Base-by-base conservation (phyloP, 2,113 vertebrate species). In the Corydoras sp. region DNA sequence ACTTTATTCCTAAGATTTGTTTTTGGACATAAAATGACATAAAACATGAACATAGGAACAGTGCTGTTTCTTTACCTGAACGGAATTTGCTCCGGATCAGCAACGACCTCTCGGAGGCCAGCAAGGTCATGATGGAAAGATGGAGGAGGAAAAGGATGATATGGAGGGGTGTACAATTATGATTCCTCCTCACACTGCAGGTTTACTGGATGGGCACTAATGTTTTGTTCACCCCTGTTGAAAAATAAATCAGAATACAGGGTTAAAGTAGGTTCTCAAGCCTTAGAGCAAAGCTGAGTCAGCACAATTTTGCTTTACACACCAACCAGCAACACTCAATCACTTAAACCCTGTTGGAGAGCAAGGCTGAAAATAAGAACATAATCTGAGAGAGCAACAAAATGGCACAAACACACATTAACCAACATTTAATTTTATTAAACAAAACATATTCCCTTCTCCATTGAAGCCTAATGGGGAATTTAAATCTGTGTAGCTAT, bases 71-170 rank as follows among this genome's bases (percentile, higher is more conserved):
- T 92, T 93, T 90, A 95, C 94, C 92, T 83, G 94, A 94, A 76
- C 93, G 92, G 84, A 96, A 96, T 85, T 93, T 94, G 89, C 91
- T 95, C 73, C 93, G 89, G 84, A 96, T 95, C 81, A 95, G 90
- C 77, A 94, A 87, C 2, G 94, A 95, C 84, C 92, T 92, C 87
- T 96, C 92, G 29, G 93, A 92, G 74, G 92, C 91, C 74, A 91
- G 84, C 79, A 96, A 89, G 11, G 94, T 94, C 94, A 95, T 94
- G 80, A 81, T 62, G 64, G 65, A 67, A 7, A 58, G 62, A 56
- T n/a, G 68, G 66, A 77, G 49, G 67, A 85, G 79, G 74, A 81
- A 77, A 74, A 69, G 77, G 79, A 73, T 69, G 77, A 43, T 76
- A 69, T 76, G 69, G 71, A 77, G 77, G 55, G 24, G 54, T 61